Base-by-base conservation (phyloP, 1,140 invertebrate species). In the Tribolium madens region DNA sequence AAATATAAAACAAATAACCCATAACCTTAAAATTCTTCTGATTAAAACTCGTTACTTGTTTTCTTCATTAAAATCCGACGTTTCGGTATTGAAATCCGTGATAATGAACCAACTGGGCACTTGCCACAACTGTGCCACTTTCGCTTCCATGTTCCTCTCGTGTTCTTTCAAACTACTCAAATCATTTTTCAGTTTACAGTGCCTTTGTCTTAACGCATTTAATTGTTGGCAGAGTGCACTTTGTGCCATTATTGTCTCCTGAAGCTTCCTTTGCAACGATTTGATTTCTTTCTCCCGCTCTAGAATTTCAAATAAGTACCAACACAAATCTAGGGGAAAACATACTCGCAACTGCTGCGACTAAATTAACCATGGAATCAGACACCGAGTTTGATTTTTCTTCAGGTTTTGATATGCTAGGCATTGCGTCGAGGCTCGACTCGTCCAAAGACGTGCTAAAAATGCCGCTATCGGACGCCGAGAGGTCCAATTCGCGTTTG, bases 361-460 rank as follows among this genome's bases (percentile, higher is more conserved):
- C 77, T 31, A 87, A 81, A 74, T 81, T 80, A 9, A 78, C 76
- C 81, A 87, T 85, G 15, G 81, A 83, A 76, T 87, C 84, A 71
- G 78, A 80, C 4, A 83, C 77, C 15, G 71, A 68, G 6, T 36
- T 64, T 17, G 31, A 14, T 48, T 50, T 50, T 36, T 48, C 26
- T 68, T 36, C 46, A 5, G 10, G 52, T 1, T 74, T 68, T 33
- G 15, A n/a, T 13, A 64, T 52, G 46, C 78, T 53, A 15, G 82
- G 81, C 26, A 80, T 76, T 26, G 78, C 84, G 78, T 87, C 86
- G 18, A 87, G 70, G 72, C 84, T 86, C 12, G 85, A 86, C 79
- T 87, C 86, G 77, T 87, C 85, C 36, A 86, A 74, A 2, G 86
- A 86, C 17, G 81, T 83, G 71, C 78, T 84, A 31, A 81, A 81